Evolutionary conservation across 2,888 invertebrate species (phyloP).

Genomic region (Tachystola acroxantha): DNA sequence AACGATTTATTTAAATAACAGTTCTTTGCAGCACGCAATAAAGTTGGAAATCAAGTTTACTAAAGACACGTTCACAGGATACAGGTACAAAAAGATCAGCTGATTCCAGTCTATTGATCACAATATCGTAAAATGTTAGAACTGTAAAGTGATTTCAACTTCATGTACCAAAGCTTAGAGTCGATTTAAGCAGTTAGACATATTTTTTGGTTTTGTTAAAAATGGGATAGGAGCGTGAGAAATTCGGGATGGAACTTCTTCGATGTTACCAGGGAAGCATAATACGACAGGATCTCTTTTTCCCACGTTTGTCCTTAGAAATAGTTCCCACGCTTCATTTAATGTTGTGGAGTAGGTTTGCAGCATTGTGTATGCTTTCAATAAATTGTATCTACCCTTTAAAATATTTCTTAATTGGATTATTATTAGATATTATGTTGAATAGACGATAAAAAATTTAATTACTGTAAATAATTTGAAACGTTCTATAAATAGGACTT

Average conservation of each 20-base stretch:
- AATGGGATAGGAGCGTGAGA: conserved; percentile 70
- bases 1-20: conserved; percentile 6
- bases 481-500: too few relatives aligned
- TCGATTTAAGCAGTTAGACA: conserved; percentile 12
- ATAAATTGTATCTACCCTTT: too few relatives aligned
- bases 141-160: conserved; percentile 18
- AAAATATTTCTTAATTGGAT: too few relatives aligned
- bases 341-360: not conserved
- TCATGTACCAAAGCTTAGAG: conserved; percentile 21
- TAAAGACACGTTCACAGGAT: conserved; percentile 21
- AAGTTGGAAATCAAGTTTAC: not conserved
- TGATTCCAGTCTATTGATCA: conserved; percentile 36
- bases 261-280: conserved; percentile 60
- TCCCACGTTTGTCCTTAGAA: conserved; percentile 47
- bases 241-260: conserved; percentile 76
- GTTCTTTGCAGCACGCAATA: not conserved
- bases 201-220: conserved; percentile 49
- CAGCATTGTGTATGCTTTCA: not conserved
- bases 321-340: conserved; percentile 31
- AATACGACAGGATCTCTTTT: conserved; percentile 30
- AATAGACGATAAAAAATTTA: too few relatives aligned
- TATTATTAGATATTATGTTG: too few relatives aligned
- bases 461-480: too few relatives aligned
- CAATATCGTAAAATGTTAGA: conserved; percentile 25
- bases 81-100: conserved; percentile 41